phyloP scores from a whole-genome alignment of 1,140 invertebrate species.

The Nebria ingens region DNA sequence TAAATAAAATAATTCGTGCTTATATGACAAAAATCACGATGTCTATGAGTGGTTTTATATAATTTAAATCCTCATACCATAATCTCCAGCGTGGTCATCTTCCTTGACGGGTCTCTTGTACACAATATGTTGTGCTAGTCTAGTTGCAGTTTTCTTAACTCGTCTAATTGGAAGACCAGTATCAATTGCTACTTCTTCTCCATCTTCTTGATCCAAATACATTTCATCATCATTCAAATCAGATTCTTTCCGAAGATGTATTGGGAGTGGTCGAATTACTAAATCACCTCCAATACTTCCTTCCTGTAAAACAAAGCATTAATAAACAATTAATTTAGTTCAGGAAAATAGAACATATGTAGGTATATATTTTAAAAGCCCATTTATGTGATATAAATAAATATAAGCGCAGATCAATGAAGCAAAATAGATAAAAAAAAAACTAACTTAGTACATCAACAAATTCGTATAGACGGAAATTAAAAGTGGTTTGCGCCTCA shows the following conservation, averaged over 20 bases:
- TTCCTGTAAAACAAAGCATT: too few relatives aligned
- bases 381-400: too few relatives aligned
- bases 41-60: neutral
- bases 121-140: slow-evolving; percentile 31
- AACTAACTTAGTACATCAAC: too few relatives aligned
- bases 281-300: slow-evolving; percentile 81
- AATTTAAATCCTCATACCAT: slow-evolving; percentile 43
- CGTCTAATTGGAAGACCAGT: slow-evolving; percentile 42
- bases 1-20: neutral
- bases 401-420: too few relatives aligned
- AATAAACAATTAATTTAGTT: too few relatives aligned
- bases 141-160: slow-evolving; percentile 13
- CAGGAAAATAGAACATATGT: too few relatives aligned
- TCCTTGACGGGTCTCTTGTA: slow-evolving; percentile 47
- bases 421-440: too few relatives aligned
- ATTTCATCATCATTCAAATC: slow-evolving; percentile 60
- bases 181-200: slow-evolving; percentile 45
- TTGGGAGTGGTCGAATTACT: slow-evolving; percentile 74
- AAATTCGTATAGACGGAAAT: too few relatives aligned
- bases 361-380: too few relatives aligned
- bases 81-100: slow-evolving; percentile 54
- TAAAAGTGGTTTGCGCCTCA: too few relatives aligned
- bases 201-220: slow-evolving; percentile 52
- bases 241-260: slow-evolving; percentile 18
- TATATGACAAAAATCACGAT: neutral